Evolutionary conservation across 2,797 vertebrate genomes (phyloP).

Genomic region (Anas bernieri): DNA sequence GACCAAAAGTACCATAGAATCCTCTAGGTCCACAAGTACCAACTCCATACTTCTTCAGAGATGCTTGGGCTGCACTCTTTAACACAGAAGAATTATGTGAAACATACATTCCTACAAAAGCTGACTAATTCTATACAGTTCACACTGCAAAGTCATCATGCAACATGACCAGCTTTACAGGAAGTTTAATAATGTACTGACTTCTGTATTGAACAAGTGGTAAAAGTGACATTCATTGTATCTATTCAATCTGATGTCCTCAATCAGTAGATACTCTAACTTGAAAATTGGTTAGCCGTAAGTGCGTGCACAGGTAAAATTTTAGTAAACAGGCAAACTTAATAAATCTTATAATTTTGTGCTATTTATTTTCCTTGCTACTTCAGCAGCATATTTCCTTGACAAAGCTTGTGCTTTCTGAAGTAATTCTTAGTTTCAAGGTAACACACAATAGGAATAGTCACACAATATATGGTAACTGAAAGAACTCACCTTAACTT

Average conservation of each 20-base stretch:
- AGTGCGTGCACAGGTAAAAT: neutral
- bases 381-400: neutral
- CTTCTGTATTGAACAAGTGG: neutral
- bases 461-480: neutral
- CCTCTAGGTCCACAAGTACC: slow-evolving; percentile 96
- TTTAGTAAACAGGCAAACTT: neutral
- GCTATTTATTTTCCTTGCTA: neutral
- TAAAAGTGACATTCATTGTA: neutral
- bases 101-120: neutral
- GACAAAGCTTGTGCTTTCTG: neutral
- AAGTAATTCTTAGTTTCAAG: neutral
- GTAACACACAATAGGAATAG: neutral
- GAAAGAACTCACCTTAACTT: slow-evolving; percentile 88
- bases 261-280: neutral
- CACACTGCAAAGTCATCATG: neutral
- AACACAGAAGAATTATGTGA: neutral
- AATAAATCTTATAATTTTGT: too few relatives aligned
- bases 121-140: neutral
- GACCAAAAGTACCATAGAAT: slow-evolving; percentile 98
- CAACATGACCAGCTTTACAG: neutral
- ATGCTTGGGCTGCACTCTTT: slow-evolving; percentile 90
- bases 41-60: slow-evolving; percentile 94
- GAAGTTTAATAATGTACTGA: neutral
- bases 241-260: too few relatives aligned
- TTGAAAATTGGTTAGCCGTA: neutral